Evolutionary conservation across 2,113 vertebrate genomes (phyloP).

Genomic region (Sapajus apella): DNA sequence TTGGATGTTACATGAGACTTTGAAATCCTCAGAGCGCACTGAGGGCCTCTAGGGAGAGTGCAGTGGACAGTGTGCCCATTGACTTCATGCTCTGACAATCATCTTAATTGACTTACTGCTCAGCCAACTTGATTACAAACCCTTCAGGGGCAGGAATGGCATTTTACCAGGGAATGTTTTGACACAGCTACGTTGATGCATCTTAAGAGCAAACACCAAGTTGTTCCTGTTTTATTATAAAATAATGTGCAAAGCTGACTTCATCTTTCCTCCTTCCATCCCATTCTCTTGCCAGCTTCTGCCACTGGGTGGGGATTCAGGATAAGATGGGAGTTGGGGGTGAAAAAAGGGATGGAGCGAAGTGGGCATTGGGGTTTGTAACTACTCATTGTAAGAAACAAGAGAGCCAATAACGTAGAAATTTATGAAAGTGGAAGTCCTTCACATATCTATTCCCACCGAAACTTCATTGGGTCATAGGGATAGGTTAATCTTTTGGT

Average conservation of each 20-base stretch:
- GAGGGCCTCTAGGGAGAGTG: background rate
- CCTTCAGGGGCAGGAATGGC: background rate
- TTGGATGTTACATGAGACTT: background rate
- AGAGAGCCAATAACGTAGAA: background rate
- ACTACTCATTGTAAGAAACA: background rate
- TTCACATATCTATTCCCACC: background rate
- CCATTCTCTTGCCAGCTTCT: background rate
- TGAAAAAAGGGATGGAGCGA: background rate
- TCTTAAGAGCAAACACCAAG: background rate
- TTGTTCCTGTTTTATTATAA: background rate
- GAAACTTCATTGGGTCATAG: background rate
- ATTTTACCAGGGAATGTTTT: background rate
- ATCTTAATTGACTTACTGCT: background rate
- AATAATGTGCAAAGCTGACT: background rate
- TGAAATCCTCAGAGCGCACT: background rate
- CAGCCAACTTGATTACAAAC: accelerated
- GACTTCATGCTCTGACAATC: background rate
- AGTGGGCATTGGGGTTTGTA: background rate
- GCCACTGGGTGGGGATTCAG: background rate
- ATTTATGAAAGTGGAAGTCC: background rate
- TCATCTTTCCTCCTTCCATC: background rate
- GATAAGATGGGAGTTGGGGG: background rate
- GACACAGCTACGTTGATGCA: background rate
- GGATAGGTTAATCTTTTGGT: background rate
- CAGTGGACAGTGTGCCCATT: background rate